A percentile compares a stretch with the other conserved stretches of the same genome.
Evolutionary conservation across 1,140 invertebrate genomes (phyloP).

Genomic region (Drosophila triauraria): DNA sequence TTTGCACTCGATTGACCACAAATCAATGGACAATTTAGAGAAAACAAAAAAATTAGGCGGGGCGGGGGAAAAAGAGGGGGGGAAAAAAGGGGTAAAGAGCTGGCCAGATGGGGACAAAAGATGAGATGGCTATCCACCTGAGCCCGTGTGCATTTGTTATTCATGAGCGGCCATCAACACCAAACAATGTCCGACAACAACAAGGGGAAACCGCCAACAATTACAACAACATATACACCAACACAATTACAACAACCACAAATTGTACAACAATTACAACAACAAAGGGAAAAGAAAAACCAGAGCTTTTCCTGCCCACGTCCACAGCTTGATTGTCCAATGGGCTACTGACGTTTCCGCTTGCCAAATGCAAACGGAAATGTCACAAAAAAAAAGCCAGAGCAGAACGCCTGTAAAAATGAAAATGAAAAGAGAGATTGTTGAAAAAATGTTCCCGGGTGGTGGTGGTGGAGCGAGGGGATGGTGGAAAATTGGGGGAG

Average conservation of each 20-base stretch:
- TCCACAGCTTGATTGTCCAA: conserved; percentile 77
- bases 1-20: conserved; percentile 61
- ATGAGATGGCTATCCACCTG: conserved; percentile 52
- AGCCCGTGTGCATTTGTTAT: conserved; percentile 76
- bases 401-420: conserved; percentile 37
- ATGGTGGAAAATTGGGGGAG: neutral
- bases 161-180: conserved; percentile 80
- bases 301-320: conserved; percentile 46
- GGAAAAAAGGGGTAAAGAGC: conserved; percentile 1
- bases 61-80: neutral
- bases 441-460: conserved; percentile 42
- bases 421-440: conserved; percentile 38
- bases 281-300: conserved; percentile 29
- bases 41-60: conserved; percentile 26
- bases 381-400: conserved; percentile 53
- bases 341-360: conserved; percentile 78
- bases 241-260: conserved; percentile 59
- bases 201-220: conserved; percentile 14
- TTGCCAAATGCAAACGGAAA: conserved; percentile 82
- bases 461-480: conserved; percentile 1
- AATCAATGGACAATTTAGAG: conserved; percentile 77
- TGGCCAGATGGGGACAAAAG: conserved; percentile 36
- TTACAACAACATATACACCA: conserved; percentile 50
- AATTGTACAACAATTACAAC: conserved; percentile 13
- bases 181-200: conserved; percentile 70